Conservation (phyloP, 2,797 vertebrate species). For the Amniataba percoides region DNA sequence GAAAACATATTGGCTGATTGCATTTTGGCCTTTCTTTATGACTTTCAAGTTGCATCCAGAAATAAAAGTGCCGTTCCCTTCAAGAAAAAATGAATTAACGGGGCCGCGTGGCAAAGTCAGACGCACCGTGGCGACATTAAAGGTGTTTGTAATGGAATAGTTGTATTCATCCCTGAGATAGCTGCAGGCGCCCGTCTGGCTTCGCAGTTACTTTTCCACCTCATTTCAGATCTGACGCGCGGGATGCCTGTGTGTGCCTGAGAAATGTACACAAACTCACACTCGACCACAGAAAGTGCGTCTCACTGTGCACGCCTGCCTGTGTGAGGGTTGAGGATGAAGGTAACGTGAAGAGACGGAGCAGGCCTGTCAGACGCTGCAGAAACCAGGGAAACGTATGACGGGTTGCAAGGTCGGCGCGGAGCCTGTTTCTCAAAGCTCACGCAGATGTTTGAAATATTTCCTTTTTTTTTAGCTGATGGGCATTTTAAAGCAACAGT, state of each 20-base stretch:
- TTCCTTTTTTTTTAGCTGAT: slow-evolving; percentile 54
- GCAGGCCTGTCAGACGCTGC: slow-evolving; percentile 41
- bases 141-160: slow-evolving; percentile 76
- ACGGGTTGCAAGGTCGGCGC: slow-evolving; percentile 19
- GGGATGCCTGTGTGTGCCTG: slow-evolving; percentile 20
- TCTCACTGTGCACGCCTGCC: slow-evolving; percentile 29
- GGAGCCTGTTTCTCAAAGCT: slow-evolving; percentile 25
- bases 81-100: slow-evolving; percentile 57
- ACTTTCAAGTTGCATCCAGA: slow-evolving; percentile 44
- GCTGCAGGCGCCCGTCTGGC: slow-evolving; percentile 66
- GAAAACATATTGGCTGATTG: slow-evolving; percentile 49
- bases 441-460: slow-evolving; percentile 46
- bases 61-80: slow-evolving; percentile 50
- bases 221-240: slow-evolving; percentile 77
- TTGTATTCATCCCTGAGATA: slow-evolving; percentile 72
- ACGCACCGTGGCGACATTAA: slow-evolving; percentile 66
- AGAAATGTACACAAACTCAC: slow-evolving; percentile 28
- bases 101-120: slow-evolving; percentile 52
- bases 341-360: slow-evolving; percentile 36
- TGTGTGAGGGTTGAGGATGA: slow-evolving; percentile 45
- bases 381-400: slow-evolving; percentile 50
- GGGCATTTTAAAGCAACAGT: slow-evolving; percentile 57
- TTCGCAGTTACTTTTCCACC: slow-evolving; percentile 72
- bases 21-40: slow-evolving; percentile 38
- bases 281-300: slow-evolving; percentile 10